Conservation (phyloP, 2,113 vertebrate species). For the Macaca fascicularis region DNA sequence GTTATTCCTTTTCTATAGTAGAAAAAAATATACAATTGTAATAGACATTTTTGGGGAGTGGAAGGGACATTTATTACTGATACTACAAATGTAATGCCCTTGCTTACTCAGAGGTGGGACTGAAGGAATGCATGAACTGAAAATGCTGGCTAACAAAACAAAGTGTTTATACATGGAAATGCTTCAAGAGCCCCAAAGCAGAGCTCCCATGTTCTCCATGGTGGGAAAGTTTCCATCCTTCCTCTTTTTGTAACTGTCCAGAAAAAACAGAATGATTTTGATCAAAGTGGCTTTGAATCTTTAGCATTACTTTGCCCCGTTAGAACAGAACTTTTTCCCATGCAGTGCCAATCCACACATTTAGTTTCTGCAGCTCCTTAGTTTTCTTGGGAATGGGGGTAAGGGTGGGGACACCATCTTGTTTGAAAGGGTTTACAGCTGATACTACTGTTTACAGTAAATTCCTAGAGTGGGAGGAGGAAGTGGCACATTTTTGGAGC, state of each 20-base stretch:
- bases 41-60: neutral
- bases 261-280: neutral
- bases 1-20: neutral
- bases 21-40: neutral
- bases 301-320: neutral
- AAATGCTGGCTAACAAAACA: neutral
- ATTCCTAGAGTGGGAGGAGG: neutral
- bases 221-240: neutral
- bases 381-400: neutral
- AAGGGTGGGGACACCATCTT: neutral
- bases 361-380: neutral
- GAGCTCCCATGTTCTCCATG: neutral
- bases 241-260: neutral
- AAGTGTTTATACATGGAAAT: neutral
- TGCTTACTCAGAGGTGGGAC: slow-evolving; percentile 10
- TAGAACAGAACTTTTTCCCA: neutral
- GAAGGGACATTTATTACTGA: neutral
- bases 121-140: neutral
- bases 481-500: neutral
- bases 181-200: neutral
- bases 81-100: neutral
- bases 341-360: neutral
- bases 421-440: neutral
- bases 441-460: neutral
- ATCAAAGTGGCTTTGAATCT: neutral